Evolutionary conservation across 1,140 invertebrate genomes (phyloP).

Genomic region (Amphibalanus amphitrite): DNA sequence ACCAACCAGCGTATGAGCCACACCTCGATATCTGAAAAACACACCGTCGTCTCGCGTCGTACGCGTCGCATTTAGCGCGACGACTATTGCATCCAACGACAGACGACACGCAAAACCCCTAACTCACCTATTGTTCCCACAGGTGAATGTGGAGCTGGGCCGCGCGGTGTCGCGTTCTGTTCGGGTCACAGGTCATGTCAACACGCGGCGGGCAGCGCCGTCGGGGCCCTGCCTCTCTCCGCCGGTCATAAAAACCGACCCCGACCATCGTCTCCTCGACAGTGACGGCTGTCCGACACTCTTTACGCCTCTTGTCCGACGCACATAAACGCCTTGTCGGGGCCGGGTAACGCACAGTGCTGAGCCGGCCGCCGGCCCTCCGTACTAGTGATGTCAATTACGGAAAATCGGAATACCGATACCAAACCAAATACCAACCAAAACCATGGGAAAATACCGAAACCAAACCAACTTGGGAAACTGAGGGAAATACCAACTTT

Average conservation of each 20-base stretch:
- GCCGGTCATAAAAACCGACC: background rate
- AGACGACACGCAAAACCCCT: background rate
- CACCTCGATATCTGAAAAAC: too few relatives aligned
- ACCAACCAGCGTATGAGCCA: too few relatives aligned
- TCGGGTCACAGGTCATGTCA: background rate
- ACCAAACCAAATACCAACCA: too few relatives aligned
- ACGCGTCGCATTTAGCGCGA: background rate
- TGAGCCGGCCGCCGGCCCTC: too few relatives aligned
- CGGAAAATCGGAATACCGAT: too few relatives aligned
- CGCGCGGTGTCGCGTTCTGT: background rate
- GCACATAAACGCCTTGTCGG: background rate
- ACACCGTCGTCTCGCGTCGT: too few relatives aligned
- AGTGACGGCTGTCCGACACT: background rate
- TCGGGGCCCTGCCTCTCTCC: background rate
- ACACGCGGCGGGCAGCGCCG: background rate
- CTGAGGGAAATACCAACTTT: too few relatives aligned
- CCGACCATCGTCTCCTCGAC: background rate
- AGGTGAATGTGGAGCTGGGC: background rate
- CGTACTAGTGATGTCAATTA: too few relatives aligned
- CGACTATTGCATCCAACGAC: background rate
- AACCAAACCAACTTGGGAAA: too few relatives aligned
- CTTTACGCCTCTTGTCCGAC: background rate
- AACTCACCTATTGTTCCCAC: background rate
- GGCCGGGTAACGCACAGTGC: background rate
- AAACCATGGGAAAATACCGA: too few relatives aligned